Evolutionary conservation across 2,888 invertebrate genomes (phyloP).

Genomic region (Leptarthrus brevirostris): DNA sequence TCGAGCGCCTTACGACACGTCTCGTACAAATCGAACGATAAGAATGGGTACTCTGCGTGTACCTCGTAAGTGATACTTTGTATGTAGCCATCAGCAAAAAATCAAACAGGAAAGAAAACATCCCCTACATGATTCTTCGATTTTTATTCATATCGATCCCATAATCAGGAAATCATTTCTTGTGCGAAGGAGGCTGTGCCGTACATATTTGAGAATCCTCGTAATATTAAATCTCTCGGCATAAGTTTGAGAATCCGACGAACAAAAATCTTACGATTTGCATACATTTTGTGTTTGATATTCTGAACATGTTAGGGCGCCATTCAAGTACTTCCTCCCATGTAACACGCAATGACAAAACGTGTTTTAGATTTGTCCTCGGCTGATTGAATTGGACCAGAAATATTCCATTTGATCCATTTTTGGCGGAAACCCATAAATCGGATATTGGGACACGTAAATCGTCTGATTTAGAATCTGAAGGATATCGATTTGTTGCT

Average conservation of each 20-base stretch:
- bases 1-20: no score
- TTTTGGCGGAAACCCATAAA: conserved; percentile 51
- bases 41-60: background rate
- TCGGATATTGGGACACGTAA: conserved; percentile 54
- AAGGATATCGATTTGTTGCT: conserved; percentile 52
- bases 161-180: conserved; percentile 53
- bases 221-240: conserved; percentile 51
- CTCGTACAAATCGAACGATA: no score
- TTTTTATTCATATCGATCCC: conserved; percentile 51
- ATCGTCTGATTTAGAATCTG: conserved; percentile 52
- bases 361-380: conserved; percentile 53
- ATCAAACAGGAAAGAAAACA: conserved; percentile 46
- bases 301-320: conserved; percentile 50
- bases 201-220: conserved; percentile 37
- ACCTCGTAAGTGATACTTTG: conserved; percentile 27
- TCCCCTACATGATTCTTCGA: conserved; percentile 28
- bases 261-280: conserved; percentile 51
- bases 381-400: conserved; percentile 54
- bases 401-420: conserved; percentile 54
- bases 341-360: conserved; percentile 53
- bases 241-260: conserved; percentile 18
- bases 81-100: conserved; percentile 38
- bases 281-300: conserved; percentile 51
- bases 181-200: conserved; percentile 20
- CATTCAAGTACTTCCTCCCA: conserved; percentile 49